Evolutionary conservation across 2,797 vertebrate genomes (phyloP).

Genomic region (Cyprinodon diabolis): DNA sequence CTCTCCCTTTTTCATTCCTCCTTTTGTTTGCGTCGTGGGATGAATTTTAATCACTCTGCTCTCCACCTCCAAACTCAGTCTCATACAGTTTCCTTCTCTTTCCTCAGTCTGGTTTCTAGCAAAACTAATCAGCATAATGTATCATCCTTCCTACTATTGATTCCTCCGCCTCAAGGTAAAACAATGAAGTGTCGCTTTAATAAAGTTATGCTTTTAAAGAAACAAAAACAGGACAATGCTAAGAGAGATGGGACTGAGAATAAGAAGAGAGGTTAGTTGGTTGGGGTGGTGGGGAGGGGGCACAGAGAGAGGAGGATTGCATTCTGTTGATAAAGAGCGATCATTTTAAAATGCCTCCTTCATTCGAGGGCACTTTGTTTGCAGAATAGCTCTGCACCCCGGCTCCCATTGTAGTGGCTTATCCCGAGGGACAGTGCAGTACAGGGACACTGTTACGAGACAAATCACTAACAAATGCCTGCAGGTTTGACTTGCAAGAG

Average conservation of each 20-base stretch:
- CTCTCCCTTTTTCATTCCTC: conserved; percentile 77
- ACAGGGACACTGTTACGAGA: conserved; percentile 64
- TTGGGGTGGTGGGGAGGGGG: not conserved
- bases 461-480: conserved; percentile 50
- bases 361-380: conserved; percentile 77
- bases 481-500: conserved; percentile 7
- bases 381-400: conserved; percentile 69
- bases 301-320: conserved; percentile 53
- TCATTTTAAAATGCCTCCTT: conserved; percentile 76
- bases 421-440: conserved; percentile 63
- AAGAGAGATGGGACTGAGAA: conserved; percentile 19
- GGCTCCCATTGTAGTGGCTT: conserved; percentile 64
- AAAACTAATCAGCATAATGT: conserved; percentile 35
- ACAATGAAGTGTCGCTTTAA: conserved; percentile 44
- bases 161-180: conserved; percentile 16
- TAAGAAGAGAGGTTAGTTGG: conserved; percentile 27
- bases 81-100: conserved; percentile 12
- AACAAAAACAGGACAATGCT: conserved; percentile 10
- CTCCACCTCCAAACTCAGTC: conserved; percentile 60
- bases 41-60: conserved; percentile 83
- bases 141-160: conserved; percentile 27
- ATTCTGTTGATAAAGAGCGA: conserved; percentile 69
- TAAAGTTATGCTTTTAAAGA: conserved; percentile 46
- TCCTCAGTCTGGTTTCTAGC: conserved; percentile 33
- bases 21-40: conserved; percentile 85